These are phyloP conservation scores for Porites australiensis DNA, from an alignment of 64 coral and sea anemone genomes.

Conservation along the genomic window DNA sequence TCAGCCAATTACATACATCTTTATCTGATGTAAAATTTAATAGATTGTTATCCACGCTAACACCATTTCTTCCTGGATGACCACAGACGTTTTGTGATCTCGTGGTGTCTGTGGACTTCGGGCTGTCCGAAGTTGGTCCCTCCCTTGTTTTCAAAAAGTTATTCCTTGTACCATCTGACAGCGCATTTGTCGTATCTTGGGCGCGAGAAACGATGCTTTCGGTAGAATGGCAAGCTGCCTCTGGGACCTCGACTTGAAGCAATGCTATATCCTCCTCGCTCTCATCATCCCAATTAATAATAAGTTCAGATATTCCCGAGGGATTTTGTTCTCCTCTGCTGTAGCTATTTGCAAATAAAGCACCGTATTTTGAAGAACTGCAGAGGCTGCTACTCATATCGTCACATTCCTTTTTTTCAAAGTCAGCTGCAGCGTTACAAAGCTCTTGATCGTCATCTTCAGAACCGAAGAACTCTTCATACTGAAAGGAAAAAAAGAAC, in stretches of 20 bases:
- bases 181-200: neutral
- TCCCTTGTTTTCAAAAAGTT: too few species aligned
- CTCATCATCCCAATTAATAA: neutral
- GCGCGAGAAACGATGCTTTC: neutral
- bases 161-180: neutral
- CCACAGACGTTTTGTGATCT: neutral
- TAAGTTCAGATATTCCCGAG: neutral
- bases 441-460: constrained; percentile 34
- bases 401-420: neutral
- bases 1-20: neutral
- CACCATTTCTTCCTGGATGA: neutral
- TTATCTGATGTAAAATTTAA: neutral
- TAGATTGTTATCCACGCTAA: neutral
- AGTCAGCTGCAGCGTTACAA: constrained; percentile 13
- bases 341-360: neutral
- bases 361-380: neutral
- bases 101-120: neutral
- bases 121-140: too few species aligned
- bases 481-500: neutral
- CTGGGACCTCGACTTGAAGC: neutral
- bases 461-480: neutral
- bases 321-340: neutral
- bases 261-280: neutral
- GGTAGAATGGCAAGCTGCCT: neutral
- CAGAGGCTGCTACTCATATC: neutral